These are phyloP conservation scores for Anarrhichthys ocellatus DNA, from an alignment of 2,113 vertebrate genomes.

Conservation along the genomic window DNA sequence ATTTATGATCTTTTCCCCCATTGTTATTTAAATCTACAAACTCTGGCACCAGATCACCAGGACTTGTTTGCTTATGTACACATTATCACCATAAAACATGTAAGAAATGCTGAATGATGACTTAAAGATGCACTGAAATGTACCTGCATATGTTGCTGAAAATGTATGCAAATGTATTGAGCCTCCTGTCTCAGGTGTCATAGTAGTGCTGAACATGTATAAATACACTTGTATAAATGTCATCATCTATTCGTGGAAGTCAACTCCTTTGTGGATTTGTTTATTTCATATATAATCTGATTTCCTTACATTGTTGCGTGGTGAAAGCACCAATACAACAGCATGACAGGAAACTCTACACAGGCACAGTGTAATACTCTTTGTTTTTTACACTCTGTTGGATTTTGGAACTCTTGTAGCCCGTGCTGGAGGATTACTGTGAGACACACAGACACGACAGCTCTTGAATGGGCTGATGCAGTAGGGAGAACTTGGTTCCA, in stretches of 20 bases:
- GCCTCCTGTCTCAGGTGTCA: not conserved
- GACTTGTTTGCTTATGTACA: too few species aligned
- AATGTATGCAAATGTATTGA: not conserved
- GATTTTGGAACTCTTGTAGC: slow-evolving; percentile 12
- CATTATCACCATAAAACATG: not conserved
- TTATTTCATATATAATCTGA: slow-evolving; percentile 4
- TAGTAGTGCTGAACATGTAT: not conserved
- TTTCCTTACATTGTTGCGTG: not conserved
- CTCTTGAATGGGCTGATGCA: slow-evolving; percentile 20
- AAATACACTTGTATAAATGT: slow-evolving; percentile 1
- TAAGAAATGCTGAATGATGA: not conserved
- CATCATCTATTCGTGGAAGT: not conserved
- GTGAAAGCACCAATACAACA: not conserved
- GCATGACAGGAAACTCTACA: not conserved
- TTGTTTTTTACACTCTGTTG: slow-evolving; percentile 17
- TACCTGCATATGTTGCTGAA: not conserved
- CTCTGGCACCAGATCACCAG: not conserved
- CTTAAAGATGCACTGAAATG: not conserved
- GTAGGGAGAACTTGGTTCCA: slow-evolving; percentile 14
- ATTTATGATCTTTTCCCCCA: fast-evolving
- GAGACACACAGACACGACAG: slow-evolving; percentile 24
- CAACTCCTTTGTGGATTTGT: slow-evolving; percentile 1
- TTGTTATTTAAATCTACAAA: not conserved
- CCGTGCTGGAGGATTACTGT: slow-evolving; percentile 39
- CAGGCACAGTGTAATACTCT: not conserved